phyloP scores from a whole-genome alignment of 2,888 invertebrate genomes.

The Ecdyonurus torrentis region DNA sequence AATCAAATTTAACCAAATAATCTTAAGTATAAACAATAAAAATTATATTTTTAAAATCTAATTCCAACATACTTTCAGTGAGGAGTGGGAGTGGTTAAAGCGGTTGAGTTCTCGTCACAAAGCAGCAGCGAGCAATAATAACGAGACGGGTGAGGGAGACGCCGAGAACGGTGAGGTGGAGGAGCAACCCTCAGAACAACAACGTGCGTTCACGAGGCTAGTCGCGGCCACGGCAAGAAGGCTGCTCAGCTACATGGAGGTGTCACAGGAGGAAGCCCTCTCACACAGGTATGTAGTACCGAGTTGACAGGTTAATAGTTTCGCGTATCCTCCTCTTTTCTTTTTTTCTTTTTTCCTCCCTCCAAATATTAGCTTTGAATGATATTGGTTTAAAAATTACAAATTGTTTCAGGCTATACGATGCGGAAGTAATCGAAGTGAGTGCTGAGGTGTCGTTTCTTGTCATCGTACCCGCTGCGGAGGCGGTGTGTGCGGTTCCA shows the following conservation, averaged over 20 bases:
- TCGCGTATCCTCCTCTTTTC: not conserved
- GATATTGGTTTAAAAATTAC: not conserved
- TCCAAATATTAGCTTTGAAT: not conserved
- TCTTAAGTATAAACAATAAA: not conserved
- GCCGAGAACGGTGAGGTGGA: slow-evolving; percentile 22
- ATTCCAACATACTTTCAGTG: slow-evolving; percentile 37
- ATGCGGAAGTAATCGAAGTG: slow-evolving; percentile 84
- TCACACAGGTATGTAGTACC: slow-evolving; percentile 38
- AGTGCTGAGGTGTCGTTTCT: slow-evolving; percentile 82
- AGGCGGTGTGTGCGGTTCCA: slow-evolving; percentile 73
- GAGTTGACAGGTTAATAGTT: not conserved
- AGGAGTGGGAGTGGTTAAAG: slow-evolving; percentile 89
- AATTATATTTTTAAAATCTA: slow-evolving; percentile 3
- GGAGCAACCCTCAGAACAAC: slow-evolving; percentile 42
- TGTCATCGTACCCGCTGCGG: slow-evolving; percentile 80
- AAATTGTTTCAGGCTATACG: slow-evolving; percentile 48
- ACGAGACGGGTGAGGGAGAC: slow-evolving; percentile 13
- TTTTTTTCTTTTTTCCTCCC: too few species aligned
- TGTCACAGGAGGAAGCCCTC: slow-evolving; percentile 47
- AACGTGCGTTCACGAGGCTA: slow-evolving; percentile 61
- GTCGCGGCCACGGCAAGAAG: slow-evolving; percentile 56
- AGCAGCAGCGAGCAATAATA: slow-evolving; percentile 12
- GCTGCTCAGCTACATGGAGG: slow-evolving; percentile 66
- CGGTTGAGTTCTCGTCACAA: slow-evolving; percentile 19
- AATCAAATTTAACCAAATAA: too few species aligned